Evolutionary conservation across 2,888 invertebrate genomes (phyloP).

Genomic region (Prenolepis imparis): DNA sequence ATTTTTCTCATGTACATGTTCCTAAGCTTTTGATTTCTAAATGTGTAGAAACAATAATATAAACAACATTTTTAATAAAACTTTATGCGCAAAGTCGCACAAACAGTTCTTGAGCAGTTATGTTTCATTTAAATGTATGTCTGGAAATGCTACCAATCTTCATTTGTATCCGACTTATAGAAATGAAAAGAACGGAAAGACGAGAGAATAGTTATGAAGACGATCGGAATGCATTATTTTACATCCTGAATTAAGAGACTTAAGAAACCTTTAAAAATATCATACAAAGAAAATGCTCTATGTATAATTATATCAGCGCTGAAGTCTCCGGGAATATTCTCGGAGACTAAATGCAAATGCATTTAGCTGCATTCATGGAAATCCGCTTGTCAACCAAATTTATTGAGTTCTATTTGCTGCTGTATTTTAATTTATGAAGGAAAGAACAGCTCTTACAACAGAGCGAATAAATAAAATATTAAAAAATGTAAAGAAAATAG

Average conservation of each 20-base stretch:
- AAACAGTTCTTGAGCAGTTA: background rate
- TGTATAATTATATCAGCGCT: slow-evolving; percentile 24
- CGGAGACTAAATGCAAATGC: slow-evolving; percentile 25
- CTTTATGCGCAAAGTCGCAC: slow-evolving; percentile 4
- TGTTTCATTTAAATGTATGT: slow-evolving; percentile 25
- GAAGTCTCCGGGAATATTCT: slow-evolving; percentile 22
- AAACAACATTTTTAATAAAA: slow-evolving; percentile 6
- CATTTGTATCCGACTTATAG: slow-evolving; percentile 4
- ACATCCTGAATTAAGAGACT: background rate
- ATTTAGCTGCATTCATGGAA: slow-evolving; percentile 18
- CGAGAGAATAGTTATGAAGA: background rate
- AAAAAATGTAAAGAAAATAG: background rate
- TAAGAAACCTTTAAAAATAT: slow-evolving; percentile 15
- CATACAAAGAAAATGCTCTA: slow-evolving; percentile 3
- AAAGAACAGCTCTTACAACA: background rate
- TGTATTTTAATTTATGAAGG: background rate
- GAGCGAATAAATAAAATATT: background rate
- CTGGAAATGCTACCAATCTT: slow-evolving; percentile 24
- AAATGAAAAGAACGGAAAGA: slow-evolving; percentile 3
- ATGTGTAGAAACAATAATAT: background rate
- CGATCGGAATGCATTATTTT: background rate
- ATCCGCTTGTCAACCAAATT: background rate
- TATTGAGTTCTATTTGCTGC: slow-evolving; percentile 9
- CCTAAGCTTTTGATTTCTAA: too few species aligned
- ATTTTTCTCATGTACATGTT: background rate